A percentile compares a stretch with the other conserved stretches of the same genome.
phyloP scores from a whole-genome alignment of 2,113 vertebrate species.

The Lamprotornis superbus region DNA sequence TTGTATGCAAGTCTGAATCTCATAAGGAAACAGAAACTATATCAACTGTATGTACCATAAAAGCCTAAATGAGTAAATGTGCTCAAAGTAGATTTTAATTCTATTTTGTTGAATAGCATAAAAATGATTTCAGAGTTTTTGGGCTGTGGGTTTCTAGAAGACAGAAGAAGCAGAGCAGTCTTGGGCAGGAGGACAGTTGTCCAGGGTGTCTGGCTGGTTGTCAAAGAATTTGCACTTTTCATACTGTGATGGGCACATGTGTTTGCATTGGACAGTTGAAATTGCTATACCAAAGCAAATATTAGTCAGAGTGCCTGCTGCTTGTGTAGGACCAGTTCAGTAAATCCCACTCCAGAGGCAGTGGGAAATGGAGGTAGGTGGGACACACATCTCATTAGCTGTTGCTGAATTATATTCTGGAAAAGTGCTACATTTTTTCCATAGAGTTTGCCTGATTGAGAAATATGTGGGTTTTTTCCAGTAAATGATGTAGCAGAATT shows the following conservation, averaged over 20 bases:
- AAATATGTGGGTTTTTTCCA: neutral
- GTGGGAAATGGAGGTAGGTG: neutral
- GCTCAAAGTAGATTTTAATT: neutral
- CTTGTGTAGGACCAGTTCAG: neutral
- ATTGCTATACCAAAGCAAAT: neutral
- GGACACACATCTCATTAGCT: neutral
- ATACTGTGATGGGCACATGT: neutral
- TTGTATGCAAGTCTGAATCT: neutral
- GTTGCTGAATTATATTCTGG: neutral
- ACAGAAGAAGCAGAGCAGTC: neutral
- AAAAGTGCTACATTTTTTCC: neutral
- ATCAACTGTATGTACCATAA: neutral
- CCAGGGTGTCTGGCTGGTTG: neutral
- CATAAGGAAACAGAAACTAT: neutral
- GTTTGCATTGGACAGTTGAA: neutral
- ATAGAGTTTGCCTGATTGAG: neutral
- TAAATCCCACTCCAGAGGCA: neutral
- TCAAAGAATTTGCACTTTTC: neutral
- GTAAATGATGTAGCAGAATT: neutral
- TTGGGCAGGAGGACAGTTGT: neutral
- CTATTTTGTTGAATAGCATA: neutral
- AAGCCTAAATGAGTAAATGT: neutral
- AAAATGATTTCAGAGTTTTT: neutral
- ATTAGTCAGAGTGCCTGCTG: neutral
- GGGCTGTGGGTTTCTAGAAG: neutral